Evolutionary conservation across 2,888 invertebrate genomes (phyloP), one percentile per base, ranked within the genome.

Genomic region (Pandemis cinnamomeana): DNA sequence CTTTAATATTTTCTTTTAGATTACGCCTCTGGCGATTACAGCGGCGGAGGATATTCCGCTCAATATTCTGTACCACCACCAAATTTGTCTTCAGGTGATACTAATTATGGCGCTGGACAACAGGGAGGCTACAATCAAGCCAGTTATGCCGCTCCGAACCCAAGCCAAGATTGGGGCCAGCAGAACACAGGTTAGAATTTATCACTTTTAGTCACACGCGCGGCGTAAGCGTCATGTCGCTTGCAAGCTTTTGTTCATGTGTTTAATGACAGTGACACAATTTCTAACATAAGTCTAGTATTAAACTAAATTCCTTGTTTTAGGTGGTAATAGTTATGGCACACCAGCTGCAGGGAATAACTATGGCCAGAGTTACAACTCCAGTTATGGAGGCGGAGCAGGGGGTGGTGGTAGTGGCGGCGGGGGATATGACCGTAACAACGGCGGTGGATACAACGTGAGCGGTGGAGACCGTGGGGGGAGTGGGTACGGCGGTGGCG

Each of bases 51-150:
- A 71, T 92, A 92, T 82, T 88, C 91, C 48, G 87, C 91, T 78
- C 90, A 92, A 84, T 92, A 95, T 87, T 89, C 94, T 71, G 88
- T 94, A 84, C 91, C 94, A 78, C 91, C 94, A 71, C 91, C 94
- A 64, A 81, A 91, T 67, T 85, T 91, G 82, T 83, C 88, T 78
- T 87, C 91, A 67, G 87, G 90, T 67, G 94, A 92, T 77, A 94
- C 86, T 78, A 92, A 82, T 82, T 89, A 89, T 80, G 86, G 86
- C 67, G 84, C 86, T 74, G 83, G 83, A 61, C 91, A 82, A 76
- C 85, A 88, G 86, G 87, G 87, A 67, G 82, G 85, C 27, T 93
- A 91, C 78, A 87, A 86, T 77, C 91, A 88, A 84, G 86, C 85
- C 69, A 83, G 77, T 79, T 93, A 92, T 77, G 79, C 85, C 76